phyloP scores from a whole-genome alignment of 2,113 vertebrate genomes.

The Corvus cornix region DNA sequence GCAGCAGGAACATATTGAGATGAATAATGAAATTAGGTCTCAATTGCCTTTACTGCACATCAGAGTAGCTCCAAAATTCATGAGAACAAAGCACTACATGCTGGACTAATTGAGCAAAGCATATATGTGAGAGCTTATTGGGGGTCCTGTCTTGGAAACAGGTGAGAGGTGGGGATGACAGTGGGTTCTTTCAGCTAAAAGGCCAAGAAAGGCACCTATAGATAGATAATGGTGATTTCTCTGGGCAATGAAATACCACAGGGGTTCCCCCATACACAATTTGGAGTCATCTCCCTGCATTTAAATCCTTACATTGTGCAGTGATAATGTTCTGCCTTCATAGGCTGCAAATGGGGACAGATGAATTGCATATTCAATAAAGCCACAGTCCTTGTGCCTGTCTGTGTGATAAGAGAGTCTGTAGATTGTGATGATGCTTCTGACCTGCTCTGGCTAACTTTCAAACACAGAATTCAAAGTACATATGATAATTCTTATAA shows the following conservation, averaged over 20 bases:
- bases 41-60: background rate
- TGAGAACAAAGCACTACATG: background rate
- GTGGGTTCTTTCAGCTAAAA: background rate
- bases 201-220: background rate
- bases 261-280: background rate
- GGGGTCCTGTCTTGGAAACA: background rate
- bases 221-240: background rate
- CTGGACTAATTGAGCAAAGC: background rate
- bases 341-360: background rate
- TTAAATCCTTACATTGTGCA: background rate
- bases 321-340: background rate
- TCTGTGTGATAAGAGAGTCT: background rate
- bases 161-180: background rate
- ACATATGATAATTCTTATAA: background rate
- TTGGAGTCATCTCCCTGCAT: background rate
- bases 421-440: background rate
- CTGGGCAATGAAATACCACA: background rate
- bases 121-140: background rate
- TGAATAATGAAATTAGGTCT: slow-evolving; percentile 53
- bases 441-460: background rate
- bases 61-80: slow-evolving; percentile 19
- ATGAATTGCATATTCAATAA: background rate
- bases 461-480: background rate
- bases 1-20: slow-evolving; percentile 22
- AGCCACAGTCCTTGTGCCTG: background rate